A percentile compares a stretch with the other conserved stretches of the same genome.
phyloP scores from a whole-genome alignment of 2,888 invertebrate genomes.

The Tipula unca region DNA sequence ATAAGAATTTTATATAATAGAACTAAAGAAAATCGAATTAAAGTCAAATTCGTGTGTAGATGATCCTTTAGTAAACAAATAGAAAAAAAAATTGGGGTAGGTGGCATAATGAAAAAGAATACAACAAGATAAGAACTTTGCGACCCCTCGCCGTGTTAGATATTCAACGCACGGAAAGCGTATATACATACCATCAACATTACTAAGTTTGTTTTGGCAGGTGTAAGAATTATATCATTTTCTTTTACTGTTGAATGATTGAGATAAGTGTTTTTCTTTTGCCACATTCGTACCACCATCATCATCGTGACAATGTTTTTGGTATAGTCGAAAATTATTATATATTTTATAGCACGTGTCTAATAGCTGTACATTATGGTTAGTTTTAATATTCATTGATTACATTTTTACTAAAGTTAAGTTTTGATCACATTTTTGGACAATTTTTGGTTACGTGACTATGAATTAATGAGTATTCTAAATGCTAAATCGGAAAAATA shows the following conservation, averaged over 20 bases:
- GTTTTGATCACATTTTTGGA: neutral
- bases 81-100: neutral
- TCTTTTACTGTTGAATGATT: neutral
- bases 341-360: neutral
- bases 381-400: neutral
- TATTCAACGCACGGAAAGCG: neutral
- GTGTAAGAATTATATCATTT: neutral
- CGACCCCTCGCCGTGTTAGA: neutral
- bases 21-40: neutral
- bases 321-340: neutral
- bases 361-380: neutral
- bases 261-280: neutral
- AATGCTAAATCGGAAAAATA: neutral
- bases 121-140: neutral
- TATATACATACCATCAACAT: neutral
- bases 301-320: neutral
- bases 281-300: neutral
- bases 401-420: neutral
- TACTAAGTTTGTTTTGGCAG: neutral
- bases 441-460: neutral
- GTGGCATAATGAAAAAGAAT: neutral
- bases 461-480: neutral
- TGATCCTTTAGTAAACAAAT: neutral
- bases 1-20: neutral
- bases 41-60: neutral